Evolutionary conservation across 2,888 invertebrate species (phyloP), one percentile per base, ranked within the genome.

Genomic region (Steinernema scapterisci): DNA sequence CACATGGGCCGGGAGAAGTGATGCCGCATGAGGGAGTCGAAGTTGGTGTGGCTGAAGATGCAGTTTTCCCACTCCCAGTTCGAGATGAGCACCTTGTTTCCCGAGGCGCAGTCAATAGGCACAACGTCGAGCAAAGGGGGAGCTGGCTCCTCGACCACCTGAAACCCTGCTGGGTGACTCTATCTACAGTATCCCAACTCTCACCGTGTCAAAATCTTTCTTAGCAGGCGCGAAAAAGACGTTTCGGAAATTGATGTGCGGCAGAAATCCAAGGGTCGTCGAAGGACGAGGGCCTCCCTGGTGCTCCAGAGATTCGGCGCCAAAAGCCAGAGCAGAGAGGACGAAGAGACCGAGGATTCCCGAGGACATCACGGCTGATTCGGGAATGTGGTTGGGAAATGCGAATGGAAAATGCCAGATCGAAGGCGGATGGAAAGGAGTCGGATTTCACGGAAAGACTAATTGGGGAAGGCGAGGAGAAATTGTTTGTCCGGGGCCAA

Each of bases 11-110:
- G 23, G 16, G 56, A 45, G 51, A 70, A 74, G 45, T 74, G 48
- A 31, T 63, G 43, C 6, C 70, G 63, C 46, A 56, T 43, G 38
- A 43, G 63, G 70, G 56, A 51, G 25, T 74, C 70, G 56, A 74
- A 74, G 27, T 21, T 9, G 19, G 46, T 70, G 11, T 56, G 74
- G 16, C 70, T 70, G 44, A 45, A 52, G 23, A 74, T 56, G 70
- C 74, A 74, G 23, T 43, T 44, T 9, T 74, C 70, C 74, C 70
- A 74, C 13, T 43, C 44, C 44, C 63, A 44, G 25, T 70, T 48
- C 38, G 19, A 45, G 51, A 74, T 19, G 21, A 54, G 23, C 25
- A 74, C 70, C 25, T 45, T 21, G 21, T 19, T 38, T 9, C 48
- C 51, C 1, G 46, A 44, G 0, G 63, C 44, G 27, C 74, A 74